Conservation (phyloP, 1,140 invertebrate species). For the Drosophila mauritiana region DNA sequence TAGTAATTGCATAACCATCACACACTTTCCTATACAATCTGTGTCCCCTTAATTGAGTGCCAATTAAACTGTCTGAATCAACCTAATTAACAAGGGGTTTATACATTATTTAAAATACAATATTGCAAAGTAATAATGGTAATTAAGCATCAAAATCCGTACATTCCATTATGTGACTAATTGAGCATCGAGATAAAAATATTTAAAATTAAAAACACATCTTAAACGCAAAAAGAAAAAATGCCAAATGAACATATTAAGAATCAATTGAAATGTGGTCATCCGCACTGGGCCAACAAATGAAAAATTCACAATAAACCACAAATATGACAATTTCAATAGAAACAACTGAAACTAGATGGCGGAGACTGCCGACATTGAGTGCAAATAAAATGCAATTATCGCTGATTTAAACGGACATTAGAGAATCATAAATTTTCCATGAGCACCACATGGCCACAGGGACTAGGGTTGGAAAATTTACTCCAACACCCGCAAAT, state of each 20-base stretch:
- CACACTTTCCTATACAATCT: background rate
- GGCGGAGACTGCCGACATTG: constrained; percentile 18
- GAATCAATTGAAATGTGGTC: constrained; percentile 74
- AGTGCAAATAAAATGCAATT: constrained; percentile 64
- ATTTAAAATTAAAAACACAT: constrained; percentile 26
- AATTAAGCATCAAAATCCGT: constrained; percentile 10
- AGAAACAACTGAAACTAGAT: constrained; percentile 16
- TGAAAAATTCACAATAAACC: constrained; percentile 40
- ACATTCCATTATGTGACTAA: constrained; percentile 3
- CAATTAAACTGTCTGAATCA: constrained; percentile 63
- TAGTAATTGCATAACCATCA: constrained; percentile 30
- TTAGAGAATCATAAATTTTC: constrained; percentile 58
- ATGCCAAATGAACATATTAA: constrained; percentile 51
- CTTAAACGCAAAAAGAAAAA: constrained; percentile 5
- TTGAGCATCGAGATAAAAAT: constrained; percentile 3
- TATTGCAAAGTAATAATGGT: constrained; percentile 35
- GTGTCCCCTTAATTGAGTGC: constrained; percentile 4
- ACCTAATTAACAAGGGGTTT: constrained; percentile 32
- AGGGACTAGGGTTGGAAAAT: constrained; percentile 11
- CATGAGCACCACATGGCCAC: constrained; percentile 27
- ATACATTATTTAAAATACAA: constrained; percentile 33
- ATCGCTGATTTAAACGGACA: constrained; percentile 62
- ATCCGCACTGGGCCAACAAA: constrained; percentile 22
- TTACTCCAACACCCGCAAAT: constrained; percentile 22
- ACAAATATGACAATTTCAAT: constrained; percentile 57